A percentile compares a stretch with the other conserved stretches of the same genome.
phyloP scores from a whole-genome alignment of 2,888 invertebrate species.

The Axea sp. region DNA sequence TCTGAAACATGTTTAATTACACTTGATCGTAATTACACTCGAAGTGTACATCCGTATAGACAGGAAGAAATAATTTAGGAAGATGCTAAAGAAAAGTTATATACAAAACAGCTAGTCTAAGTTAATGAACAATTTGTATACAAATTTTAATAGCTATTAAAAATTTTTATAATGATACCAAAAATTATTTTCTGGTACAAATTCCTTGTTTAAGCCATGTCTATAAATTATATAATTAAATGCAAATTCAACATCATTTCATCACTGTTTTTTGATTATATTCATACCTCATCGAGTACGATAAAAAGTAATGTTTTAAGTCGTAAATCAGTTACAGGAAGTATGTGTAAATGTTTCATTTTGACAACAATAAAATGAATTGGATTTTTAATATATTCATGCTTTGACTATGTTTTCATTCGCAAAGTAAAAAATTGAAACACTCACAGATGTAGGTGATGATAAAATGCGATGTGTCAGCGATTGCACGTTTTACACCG shows the following conservation, averaged over 20 bases:
- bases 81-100: constrained; percentile 28
- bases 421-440: too few relatives aligned
- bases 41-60: constrained; percentile 26
- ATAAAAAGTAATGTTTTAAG: constrained; percentile 8
- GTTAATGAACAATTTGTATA: constrained; percentile 18
- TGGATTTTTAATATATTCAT: too few relatives aligned
- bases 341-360: too few relatives aligned
- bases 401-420: too few relatives aligned
- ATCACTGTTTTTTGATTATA: constrained; percentile 3
- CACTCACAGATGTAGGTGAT: constrained; percentile 48
- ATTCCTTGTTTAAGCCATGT: constrained; percentile 4
- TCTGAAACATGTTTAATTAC: constrained; percentile 47
- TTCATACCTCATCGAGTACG: neutral
- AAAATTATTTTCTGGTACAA: constrained; percentile 6
- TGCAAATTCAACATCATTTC: constrained; percentile 6
- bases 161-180: constrained; percentile 3
- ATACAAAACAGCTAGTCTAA: constrained; percentile 1
- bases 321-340: constrained; percentile 10
- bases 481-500: constrained; percentile 55
- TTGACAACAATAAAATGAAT: constrained; percentile 4
- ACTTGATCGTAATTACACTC: constrained; percentile 42
- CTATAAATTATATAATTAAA: too few relatives aligned
- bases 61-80: constrained; percentile 49
- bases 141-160: constrained; percentile 10
- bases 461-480: constrained; percentile 56